Evolutionary conservation across 2,113 vertebrate genomes (phyloP), one percentile per base, ranked within the genome.

Genomic region (Stictonetta naevosa): DNA sequence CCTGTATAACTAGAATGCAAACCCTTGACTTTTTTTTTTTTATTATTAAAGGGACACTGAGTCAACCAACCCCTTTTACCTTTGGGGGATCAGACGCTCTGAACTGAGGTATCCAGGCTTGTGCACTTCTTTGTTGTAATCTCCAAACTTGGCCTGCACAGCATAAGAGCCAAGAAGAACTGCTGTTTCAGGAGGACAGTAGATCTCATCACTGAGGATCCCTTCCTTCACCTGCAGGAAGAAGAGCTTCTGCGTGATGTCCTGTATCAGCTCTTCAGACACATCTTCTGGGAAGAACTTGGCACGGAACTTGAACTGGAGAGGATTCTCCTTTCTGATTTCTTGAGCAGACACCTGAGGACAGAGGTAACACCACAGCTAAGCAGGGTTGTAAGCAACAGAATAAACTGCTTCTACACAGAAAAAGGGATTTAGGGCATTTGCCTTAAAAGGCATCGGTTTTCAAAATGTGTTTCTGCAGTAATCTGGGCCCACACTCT

Each of bases 241-340:
- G 97, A 99, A 99, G 6, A 99, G 98, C 98, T 99, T 99, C 98
- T 99, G 99, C 0, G 99, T 99, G 97, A 99, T 98, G 74, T 99
- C 99, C 97, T 99, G 99, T 97, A 99, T 99, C 92, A 99, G 98
- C 96, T 99, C 99, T 92, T 99, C 99, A 0, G 98, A 66, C 90
- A 99, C 99, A 4, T 99, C 99, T 87, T 99, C 99, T 0, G 99
- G 99, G 95, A 98, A 99, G 98, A 99, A 99, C 94, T 99, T 99
- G 96, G 98, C 98, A 67, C 99, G 98, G 92, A 99, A 99, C 97
- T 98, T 99, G 97, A 99, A 99, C 94, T 99, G 99, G 25, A 99
- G 98, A 0, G 99, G 99, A 94, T 98, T 99, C 86, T 99, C 99
- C 96, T 99, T 99, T 96, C 98, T 99, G 66, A 99, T 96, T 33